These are phyloP conservation scores for Palythoa grandis DNA, from an alignment of 92 coral and sea anemone species.

Conservation along the genomic window DNA sequence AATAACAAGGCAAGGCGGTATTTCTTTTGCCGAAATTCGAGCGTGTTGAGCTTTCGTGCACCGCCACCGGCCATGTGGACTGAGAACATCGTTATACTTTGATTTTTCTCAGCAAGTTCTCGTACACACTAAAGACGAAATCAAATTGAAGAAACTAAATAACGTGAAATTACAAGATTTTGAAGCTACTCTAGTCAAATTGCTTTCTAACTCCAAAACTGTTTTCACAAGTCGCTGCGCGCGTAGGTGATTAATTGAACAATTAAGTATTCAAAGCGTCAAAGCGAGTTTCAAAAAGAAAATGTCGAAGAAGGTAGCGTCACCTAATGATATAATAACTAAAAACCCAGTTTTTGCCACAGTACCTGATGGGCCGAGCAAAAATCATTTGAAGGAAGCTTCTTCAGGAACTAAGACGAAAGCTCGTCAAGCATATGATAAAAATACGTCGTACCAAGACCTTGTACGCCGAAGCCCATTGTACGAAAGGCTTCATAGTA, in stretches of 20 bases:
- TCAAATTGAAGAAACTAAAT: neutral
- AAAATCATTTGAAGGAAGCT: neutral
- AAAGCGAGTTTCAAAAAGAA: neutral
- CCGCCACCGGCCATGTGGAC: too few species aligned
- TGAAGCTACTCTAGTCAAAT: neutral
- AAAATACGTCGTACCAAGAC: slow-evolving; percentile 6
- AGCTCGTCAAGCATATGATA: neutral
- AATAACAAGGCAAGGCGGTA: too few species aligned
- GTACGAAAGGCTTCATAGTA: neutral
- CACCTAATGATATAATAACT: neutral
- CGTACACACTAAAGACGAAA: neutral
- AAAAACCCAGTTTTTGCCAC: neutral
- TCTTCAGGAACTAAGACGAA: neutral
- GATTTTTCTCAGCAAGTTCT: neutral
- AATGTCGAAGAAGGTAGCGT: neutral
- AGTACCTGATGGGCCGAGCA: neutral
- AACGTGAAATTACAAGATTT: neutral
- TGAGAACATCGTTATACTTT: too few species aligned
- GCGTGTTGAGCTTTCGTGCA: too few species aligned
- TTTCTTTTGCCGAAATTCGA: too few species aligned
- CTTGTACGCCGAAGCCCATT: neutral
- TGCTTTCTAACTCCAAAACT: neutral
- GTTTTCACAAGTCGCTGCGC: neutral
- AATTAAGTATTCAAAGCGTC: neutral
- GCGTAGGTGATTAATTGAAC: neutral